Base-by-base conservation (phyloP, 2,797 vertebrate genomes). In the Rousettus madagascariensis region DNA sequence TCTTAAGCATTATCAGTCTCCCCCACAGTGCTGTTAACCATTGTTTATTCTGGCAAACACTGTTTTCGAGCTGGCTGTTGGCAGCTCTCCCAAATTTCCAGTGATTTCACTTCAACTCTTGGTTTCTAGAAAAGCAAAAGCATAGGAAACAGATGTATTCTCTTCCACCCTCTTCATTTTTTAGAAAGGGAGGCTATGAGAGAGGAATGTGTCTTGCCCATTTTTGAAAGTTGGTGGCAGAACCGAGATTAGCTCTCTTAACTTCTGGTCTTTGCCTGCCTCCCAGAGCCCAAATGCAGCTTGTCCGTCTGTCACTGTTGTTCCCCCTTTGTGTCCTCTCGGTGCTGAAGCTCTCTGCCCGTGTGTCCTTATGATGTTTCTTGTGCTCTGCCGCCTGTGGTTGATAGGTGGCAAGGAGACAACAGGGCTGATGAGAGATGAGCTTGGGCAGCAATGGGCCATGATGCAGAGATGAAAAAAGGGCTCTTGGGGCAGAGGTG, bases 91-190 rank as follows among this genome's bases (percentile, higher is more conserved):
- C 24, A 90, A 74, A 68, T 78, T 85, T 90, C 59, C 19, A 83
- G 53, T 51, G 30, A 91, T 86, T 77, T 95, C 43, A 85, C 74
- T 68, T 69, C 49, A 72, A 9, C 36, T 91, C 38, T 87, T 84
- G 65, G 43, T 90, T 93, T 94, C 43, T 92, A 87, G 75, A 90
- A 63, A 92, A 94, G 36, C 41, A 85, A 80, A 80, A 91, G 59
- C 46, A 65, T 83, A 85, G 55, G 82, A 93, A 69, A 68, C 28
- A 51, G 59, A 53, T 90, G 13, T 91, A 59, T 88, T 91, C 8
- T 59, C 69, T 68, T 72, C 30, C 38, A 51, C 22, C 43, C 16
- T n/a, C 41, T 57, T 90, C 16, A 49, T 41, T 72, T 86, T 94
- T 89, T 33, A 75, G 74, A 86, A 89, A 91, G 59, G 22, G n/a